These are phyloP conservation scores for Phataginus tetradactyla DNA, from an alignment of 2,797 vertebrate species.

Conservation along the genomic window DNA sequence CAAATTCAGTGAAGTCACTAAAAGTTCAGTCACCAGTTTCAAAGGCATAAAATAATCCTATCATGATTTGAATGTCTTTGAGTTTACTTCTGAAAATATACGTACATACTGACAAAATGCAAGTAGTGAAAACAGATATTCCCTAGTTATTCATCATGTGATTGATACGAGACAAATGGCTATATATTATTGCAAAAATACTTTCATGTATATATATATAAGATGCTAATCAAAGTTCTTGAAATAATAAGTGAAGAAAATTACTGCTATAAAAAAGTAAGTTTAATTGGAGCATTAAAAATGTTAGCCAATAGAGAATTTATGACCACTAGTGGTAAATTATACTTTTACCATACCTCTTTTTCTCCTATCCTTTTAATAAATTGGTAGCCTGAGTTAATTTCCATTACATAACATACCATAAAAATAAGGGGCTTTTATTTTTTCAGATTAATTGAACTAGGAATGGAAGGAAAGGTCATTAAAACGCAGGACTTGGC, in stretches of 20 bases:
- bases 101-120: slow-evolving; percentile 20
- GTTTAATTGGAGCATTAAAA: slow-evolving; percentile 1
- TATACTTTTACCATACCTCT: not conserved
- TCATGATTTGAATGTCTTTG: not conserved
- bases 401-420: not conserved
- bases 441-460: slow-evolving; percentile 84
- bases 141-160: not conserved
- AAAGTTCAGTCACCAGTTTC: not conserved
- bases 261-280: slow-evolving; percentile 36
- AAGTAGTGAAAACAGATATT: slow-evolving; percentile 30
- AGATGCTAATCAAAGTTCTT: slow-evolving; percentile 8
- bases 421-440: slow-evolving; percentile 5
- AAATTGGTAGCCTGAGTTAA: not conserved
- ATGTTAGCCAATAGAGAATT: slow-evolving; percentile 4
- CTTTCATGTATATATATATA: not conserved
- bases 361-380: slow-evolving; percentile 3
- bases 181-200: not conserved
- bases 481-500: slow-evolving; percentile 88
- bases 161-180: not conserved
- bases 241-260: slow-evolving; percentile 34
- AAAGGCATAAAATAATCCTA: not conserved
- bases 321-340: not conserved
- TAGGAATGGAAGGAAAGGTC: slow-evolving; percentile 88
- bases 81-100: not conserved
- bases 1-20: not conserved